Evolutionary conservation across 2,113 vertebrate species (phyloP).

Genomic region (Podarcis cretensis): DNA sequence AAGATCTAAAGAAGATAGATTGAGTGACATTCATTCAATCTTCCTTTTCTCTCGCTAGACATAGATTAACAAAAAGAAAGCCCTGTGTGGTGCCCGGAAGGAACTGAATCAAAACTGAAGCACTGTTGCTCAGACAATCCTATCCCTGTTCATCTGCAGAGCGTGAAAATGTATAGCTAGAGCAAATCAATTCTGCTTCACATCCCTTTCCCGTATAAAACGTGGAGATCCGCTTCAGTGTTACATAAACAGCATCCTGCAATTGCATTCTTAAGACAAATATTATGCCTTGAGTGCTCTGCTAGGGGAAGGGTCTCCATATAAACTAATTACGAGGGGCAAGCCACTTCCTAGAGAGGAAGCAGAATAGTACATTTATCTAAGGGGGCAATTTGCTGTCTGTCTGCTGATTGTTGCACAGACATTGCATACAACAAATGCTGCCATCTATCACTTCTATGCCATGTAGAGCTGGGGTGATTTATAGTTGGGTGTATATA

Average conservation of each 20-base stretch:
- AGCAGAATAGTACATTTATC: neutral
- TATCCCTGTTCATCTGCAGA: conserved; percentile 2
- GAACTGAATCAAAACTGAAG: conserved; percentile 23
- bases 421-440: neutral
- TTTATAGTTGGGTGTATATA: no score
- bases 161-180: neutral
- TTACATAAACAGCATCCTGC: neutral
- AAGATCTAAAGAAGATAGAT: neutral
- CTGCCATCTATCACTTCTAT: neutral
- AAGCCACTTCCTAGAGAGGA: conserved; percentile 17
- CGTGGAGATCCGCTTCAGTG: conserved; percentile 7
- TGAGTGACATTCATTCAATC: neutral
- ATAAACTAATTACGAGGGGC: neutral
- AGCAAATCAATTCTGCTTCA: conserved; percentile 20
- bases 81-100: neutral
- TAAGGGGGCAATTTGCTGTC: neutral
- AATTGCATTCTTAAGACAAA: conserved; percentile 28
- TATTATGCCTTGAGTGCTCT: conserved; percentile 23
- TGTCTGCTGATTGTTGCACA: neutral
- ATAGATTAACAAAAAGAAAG: neutral
- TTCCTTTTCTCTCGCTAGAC: neutral
- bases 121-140: neutral
- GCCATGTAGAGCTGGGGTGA: neutral
- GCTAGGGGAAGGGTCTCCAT: neutral
- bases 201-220: conserved; percentile 14